Evolutionary conservation across 2,113 vertebrate species (phyloP).

Genomic region (Pyxicephalus adspersus): DNA sequence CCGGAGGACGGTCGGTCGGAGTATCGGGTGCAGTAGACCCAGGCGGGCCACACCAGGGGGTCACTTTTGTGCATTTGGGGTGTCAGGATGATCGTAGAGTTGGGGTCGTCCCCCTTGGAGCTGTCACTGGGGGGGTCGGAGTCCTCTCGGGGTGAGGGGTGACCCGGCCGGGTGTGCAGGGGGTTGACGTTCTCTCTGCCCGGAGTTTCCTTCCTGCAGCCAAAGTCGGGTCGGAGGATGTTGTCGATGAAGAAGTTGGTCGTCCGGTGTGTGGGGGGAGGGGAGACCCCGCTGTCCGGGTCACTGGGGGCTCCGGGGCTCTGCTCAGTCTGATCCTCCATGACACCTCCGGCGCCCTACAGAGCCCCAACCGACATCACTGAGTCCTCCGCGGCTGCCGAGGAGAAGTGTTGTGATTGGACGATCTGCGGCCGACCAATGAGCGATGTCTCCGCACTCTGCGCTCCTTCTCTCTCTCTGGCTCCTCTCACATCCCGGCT

Average conservation of each 20-base stretch:
- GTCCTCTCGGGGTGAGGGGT: slow-evolving; percentile 79
- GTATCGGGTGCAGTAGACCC: slow-evolving; percentile 97
- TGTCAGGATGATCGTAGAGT: slow-evolving; percentile 79
- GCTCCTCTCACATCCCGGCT: slow-evolving; percentile 73
- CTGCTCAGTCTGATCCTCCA: slow-evolving; percentile 77
- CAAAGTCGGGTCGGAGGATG: slow-evolving; percentile 93
- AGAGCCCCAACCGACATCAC: not conserved
- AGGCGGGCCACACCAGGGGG: slow-evolving; percentile 91
- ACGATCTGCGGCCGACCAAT: too few species aligned
- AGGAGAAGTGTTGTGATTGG: too few species aligned
- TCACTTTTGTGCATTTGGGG: slow-evolving; percentile 77
- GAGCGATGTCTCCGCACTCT: too few species aligned
- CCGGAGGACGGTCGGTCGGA: slow-evolving; percentile 97
- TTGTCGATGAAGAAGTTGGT: slow-evolving; percentile 98
- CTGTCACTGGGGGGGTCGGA: slow-evolving; percentile 87
- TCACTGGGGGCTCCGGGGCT: slow-evolving; percentile 63
- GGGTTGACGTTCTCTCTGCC: slow-evolving; percentile 85
- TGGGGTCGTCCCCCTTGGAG: slow-evolving; percentile 82
- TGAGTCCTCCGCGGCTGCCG: too few species aligned
- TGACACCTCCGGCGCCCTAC: slow-evolving; percentile 41
- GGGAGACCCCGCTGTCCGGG: slow-evolving; percentile 70
- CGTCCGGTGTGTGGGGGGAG: slow-evolving; percentile 81
- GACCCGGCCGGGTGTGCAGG: slow-evolving; percentile 75
- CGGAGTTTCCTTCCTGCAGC: slow-evolving; percentile 86
- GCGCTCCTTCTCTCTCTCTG: slow-evolving; percentile 76